phyloP scores from a whole-genome alignment of 2,113 vertebrate species.

The Neolamprologus caudopunctatus region DNA sequence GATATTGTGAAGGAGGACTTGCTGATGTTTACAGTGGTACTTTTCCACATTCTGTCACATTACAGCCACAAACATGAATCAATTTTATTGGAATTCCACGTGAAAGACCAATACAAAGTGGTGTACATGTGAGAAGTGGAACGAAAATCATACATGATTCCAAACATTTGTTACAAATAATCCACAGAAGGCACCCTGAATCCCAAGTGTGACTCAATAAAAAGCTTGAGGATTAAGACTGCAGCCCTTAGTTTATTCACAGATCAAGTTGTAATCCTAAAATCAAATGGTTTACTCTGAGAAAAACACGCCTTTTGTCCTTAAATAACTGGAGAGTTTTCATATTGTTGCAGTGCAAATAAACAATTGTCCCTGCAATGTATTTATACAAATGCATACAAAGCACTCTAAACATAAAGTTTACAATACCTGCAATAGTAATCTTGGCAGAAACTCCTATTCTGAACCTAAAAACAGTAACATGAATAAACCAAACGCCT shows the following conservation, averaged over 20 bases:
- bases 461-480: neutral
- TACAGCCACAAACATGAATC: accelerated
- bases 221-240: neutral
- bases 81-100: too few species aligned
- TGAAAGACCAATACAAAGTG: too few species aligned
- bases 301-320: neutral
- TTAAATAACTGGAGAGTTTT: neutral
- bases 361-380: neutral
- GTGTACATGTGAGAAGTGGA: too few species aligned
- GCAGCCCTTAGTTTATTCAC: neutral
- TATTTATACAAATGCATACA: neutral
- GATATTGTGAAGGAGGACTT: neutral
- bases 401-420: neutral
- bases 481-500: neutral
- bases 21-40: neutral
- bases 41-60: accelerated
- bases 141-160: too few species aligned
- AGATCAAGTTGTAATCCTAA: neutral
- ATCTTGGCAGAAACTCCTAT: neutral
- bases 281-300: neutral
- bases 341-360: neutral
- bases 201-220: neutral
- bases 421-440: neutral
- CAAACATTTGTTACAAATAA: too few species aligned
- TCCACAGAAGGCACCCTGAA: neutral